Percentiles rank a stretch among this genome's conserved stretches.
These are phyloP conservation scores for Aphis gossypii DNA, from an alignment of 1,140 invertebrate species.

Conservation along the genomic window DNA sequence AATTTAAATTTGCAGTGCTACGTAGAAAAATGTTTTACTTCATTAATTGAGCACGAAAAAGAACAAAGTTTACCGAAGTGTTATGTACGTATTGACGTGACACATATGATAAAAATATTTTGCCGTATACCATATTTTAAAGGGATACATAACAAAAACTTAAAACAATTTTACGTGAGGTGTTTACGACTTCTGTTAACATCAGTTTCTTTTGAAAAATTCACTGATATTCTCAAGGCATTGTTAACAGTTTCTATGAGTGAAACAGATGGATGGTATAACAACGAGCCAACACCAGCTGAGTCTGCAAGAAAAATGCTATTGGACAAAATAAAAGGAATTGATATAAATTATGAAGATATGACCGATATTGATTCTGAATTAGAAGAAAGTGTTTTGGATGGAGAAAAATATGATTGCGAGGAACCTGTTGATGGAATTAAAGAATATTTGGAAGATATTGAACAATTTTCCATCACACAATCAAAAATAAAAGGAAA, in stretches of 20 bases:
- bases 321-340: neutral
- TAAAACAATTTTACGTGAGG: neutral
- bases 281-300: no score
- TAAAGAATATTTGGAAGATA: neutral
- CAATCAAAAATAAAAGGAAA: conserved; percentile 1
- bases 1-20: neutral
- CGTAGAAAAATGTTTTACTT: neutral
- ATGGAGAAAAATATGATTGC: neutral
- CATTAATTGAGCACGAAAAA: neutral
- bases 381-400: neutral
- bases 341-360: neutral
- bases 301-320: neutral
- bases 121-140: neutral
- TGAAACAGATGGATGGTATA: neutral
- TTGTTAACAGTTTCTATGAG: neutral
- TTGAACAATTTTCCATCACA: neutral
- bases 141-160: neutral
- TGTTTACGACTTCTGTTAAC: neutral
- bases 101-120: neutral
- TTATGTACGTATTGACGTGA: neutral
- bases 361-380: neutral
- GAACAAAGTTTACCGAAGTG: neutral
- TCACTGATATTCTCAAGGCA: neutral
- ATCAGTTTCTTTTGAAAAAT: neutral
- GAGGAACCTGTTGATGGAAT: neutral